Conservation (phyloP, 2,888 invertebrate genomes). For the Apotomis turbidana region DNA sequence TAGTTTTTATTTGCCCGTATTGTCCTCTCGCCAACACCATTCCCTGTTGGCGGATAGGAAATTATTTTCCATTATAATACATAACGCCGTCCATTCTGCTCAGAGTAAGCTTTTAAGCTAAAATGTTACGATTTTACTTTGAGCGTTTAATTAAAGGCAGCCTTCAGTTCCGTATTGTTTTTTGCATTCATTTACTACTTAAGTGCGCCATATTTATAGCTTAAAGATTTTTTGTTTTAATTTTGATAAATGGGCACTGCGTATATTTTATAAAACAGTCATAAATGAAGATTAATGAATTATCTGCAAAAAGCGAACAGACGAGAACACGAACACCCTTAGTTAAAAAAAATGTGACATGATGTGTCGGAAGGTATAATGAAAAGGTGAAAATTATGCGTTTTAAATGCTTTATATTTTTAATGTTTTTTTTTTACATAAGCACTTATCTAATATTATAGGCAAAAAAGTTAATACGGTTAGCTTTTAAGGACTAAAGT, state of each 20-base stretch:
- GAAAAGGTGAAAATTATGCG: too few species aligned
- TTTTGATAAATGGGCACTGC: not conserved
- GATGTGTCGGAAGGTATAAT: too few species aligned
- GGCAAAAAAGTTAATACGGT: too few species aligned
- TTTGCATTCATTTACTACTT: constrained; percentile 23
- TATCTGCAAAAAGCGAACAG: not conserved
- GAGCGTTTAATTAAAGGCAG: constrained; percentile 32
- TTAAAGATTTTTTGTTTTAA: constrained; percentile 6
- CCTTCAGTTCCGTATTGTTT: constrained; percentile 29
- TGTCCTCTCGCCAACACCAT: constrained; percentile 59
- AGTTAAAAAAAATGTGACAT: too few species aligned
- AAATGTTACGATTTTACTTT: constrained; percentile 37
- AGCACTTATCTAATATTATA: too few species aligned
- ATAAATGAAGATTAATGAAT: not conserved
- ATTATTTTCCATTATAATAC: constrained; percentile 66
- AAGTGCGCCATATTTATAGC: constrained; percentile 4
- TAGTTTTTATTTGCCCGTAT: constrained; percentile 73
- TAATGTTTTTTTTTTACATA: too few species aligned
- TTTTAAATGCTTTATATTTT: too few species aligned
- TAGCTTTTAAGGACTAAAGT: too few species aligned
- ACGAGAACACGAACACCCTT: not conserved
- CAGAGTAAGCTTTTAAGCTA: constrained; percentile 41
- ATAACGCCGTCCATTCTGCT: constrained; percentile 39
- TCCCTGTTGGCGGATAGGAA: constrained; percentile 61
- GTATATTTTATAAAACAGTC: not conserved